Conservation (phyloP, 2,888 invertebrate genomes). For the Drosophila leonis region DNA sequence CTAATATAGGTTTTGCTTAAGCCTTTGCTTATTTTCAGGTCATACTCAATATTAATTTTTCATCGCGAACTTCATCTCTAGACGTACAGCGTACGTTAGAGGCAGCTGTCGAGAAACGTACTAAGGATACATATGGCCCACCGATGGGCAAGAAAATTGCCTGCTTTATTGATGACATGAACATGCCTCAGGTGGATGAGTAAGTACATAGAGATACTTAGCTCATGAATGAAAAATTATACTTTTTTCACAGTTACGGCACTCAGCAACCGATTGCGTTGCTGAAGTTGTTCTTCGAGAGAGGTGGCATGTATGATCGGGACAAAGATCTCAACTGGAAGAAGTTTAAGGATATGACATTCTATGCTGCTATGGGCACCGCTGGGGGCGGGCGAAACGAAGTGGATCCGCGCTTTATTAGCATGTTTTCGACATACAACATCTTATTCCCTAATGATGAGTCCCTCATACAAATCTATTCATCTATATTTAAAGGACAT, state of each 20-base stretch:
- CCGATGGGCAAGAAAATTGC: constrained; percentile 95
- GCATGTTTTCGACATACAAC: constrained; percentile 95
- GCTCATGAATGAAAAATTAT: neutral
- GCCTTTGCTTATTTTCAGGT: constrained; percentile 86
- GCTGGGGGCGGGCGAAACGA: constrained; percentile 96
- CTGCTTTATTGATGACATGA: constrained; percentile 97
- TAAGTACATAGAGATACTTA: constrained; percentile 62
- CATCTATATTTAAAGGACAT: constrained; percentile 93
- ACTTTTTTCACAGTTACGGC: constrained; percentile 88
- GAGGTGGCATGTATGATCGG: constrained; percentile 94
- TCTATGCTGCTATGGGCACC: constrained; percentile 93
- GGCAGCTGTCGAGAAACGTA: constrained; percentile 94
- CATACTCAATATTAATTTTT: constrained; percentile 94
- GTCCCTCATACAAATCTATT: constrained; percentile 93
- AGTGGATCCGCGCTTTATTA: constrained; percentile 95
- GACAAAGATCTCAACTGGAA: constrained; percentile 96
- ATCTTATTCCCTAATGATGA: constrained; percentile 92
- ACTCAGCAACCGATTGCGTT: constrained; percentile 97
- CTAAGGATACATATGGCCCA: constrained; percentile 95
- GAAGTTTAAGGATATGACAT: constrained; percentile 91
- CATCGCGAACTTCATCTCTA: constrained; percentile 95
- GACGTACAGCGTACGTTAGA: constrained; percentile 96
- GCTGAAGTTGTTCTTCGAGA: constrained; percentile 95
- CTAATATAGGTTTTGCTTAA: constrained; percentile 32
- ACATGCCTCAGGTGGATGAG: constrained; percentile 93